Evolutionary conservation across 2,797 vertebrate species (phyloP).

Genomic region (Hozukius guyotensis): DNA sequence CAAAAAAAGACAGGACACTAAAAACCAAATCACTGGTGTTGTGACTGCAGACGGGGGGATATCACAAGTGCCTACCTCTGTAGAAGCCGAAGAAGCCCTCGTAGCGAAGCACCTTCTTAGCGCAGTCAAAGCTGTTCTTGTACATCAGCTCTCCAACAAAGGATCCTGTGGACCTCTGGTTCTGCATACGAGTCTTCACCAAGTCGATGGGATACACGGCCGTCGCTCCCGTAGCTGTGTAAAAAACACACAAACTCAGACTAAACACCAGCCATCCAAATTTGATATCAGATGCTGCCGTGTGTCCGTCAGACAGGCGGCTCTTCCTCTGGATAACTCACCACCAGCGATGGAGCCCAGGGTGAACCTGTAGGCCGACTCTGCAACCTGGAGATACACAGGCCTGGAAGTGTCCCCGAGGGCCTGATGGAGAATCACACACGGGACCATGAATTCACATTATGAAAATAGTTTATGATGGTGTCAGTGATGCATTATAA

Average conservation of each 20-base stretch:
- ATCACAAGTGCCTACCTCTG: conserved; percentile 83
- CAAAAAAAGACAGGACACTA: neutral
- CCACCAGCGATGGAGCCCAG: conserved; percentile 97
- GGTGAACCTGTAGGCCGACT: conserved; percentile 96
- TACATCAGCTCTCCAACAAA: conserved; percentile 98
- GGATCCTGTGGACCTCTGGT: conserved; percentile 93
- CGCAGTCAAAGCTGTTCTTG: conserved; percentile 99
- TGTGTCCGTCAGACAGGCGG: neutral
- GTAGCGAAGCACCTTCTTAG: conserved; percentile 97
- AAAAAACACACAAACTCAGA: conserved; percentile 3
- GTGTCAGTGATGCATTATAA: neutral
- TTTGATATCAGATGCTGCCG: neutral
- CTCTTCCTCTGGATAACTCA: conserved; percentile 69
- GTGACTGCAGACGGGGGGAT: neutral
- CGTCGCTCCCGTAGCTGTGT: conserved; percentile 93
- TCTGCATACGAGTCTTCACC: conserved; percentile 99
- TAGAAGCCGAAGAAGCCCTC: conserved; percentile 98
- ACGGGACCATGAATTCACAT: neutral
- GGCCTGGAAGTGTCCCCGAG: conserved; percentile 86
- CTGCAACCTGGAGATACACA: conserved; percentile 91
- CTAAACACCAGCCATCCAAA: neutral
- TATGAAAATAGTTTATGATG: neutral
- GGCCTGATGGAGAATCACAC: conserved; percentile 72
- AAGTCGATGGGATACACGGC: conserved; percentile 98
- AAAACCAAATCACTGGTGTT: neutral